Evolutionary conservation across 2,797 vertebrate species (phyloP).

Genomic region (Semaprochilodus insignis): DNA sequence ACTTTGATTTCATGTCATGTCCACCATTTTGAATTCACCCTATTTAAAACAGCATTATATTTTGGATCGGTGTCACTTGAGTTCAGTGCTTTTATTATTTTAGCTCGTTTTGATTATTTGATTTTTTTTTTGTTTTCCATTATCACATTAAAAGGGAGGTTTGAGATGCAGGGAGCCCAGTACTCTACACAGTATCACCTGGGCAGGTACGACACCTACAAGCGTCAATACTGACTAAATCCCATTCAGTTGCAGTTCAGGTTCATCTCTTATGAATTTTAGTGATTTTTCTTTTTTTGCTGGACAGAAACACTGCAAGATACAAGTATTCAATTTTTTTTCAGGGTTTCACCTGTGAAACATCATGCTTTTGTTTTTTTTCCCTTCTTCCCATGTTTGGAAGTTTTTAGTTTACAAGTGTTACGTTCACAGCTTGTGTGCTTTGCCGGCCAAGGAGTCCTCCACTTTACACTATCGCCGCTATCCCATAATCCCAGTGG

Average conservation of each 20-base stretch:
- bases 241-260: constrained; percentile 60
- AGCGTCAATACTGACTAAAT: constrained; percentile 51
- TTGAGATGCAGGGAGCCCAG: constrained; percentile 35
- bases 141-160: constrained; percentile 48
- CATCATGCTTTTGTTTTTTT: not conserved
- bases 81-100: constrained; percentile 42
- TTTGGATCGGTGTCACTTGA: constrained; percentile 41
- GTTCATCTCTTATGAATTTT: constrained; percentile 52
- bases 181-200: constrained; percentile 32
- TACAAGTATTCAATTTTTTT: constrained; percentile 15
- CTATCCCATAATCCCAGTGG: constrained; percentile 35
- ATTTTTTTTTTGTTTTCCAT: constrained; percentile 20
- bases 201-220: constrained; percentile 50
- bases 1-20: constrained; percentile 31
- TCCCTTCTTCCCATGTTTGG: not conserved
- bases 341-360: constrained; percentile 30
- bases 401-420: constrained; percentile 37
- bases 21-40: constrained; percentile 9
- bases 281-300: constrained; percentile 42
- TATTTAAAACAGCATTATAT: constrained; percentile 20
- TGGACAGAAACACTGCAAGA: constrained; percentile 34
- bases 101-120: constrained; percentile 16
- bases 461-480: constrained; percentile 16
- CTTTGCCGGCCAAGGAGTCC: constrained; percentile 15
- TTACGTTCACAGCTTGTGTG: constrained; percentile 6